Base-by-base conservation (phyloP, 1,140 invertebrate species). In the Diuraphis noxia region DNA sequence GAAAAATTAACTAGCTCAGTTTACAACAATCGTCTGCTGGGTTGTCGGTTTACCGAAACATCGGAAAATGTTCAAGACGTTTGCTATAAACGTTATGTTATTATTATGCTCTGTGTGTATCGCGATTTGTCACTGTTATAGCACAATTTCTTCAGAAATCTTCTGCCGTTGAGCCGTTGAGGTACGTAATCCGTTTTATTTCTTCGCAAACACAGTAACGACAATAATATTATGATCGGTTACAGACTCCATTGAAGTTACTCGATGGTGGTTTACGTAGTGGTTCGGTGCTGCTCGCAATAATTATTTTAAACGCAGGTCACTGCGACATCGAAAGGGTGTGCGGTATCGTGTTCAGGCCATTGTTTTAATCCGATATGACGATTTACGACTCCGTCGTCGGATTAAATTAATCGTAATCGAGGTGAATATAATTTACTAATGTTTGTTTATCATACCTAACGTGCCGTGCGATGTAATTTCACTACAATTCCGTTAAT, bases 391-490 rank as follows among this genome's bases (percentile, higher is more conserved):
- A 34, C 30, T 72, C n/a, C 30, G 1, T n/a, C 56, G 30, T 72
- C 56, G 56, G 56, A 72, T 72, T 72, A 72, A 72, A 72, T 72
- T n/a, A n/a, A 72, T 72, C 56, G 56, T n/a, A 72, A 72, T 72
- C 56, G 56, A 72, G 56, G 56, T 72, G 56, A 17, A 72, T 72
- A 72, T 72, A 72, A 72, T 72, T 72, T 72, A 72, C 56, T 72
- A 72, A 72, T 72, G 56, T 72, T 17, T 72, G 56, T 72, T 72
- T n/a, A n/a, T 72, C 56, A n/a, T 72, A 17, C 56, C 56, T 72
- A 72, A 72, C n/a, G 56, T 72, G 2, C 10, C 56, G n/a, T n/a
- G 56, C 56, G 4, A n/a, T 72, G 56, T 72, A 72, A 72, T 72
- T 72, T 72, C 56, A 72, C 56, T n/a, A 34, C 56, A 13, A 72